Evolutionary conservation across 2,797 vertebrate species (phyloP), one percentile per base, ranked within the genome.

Genomic region (Synanceia verrucosa): DNA sequence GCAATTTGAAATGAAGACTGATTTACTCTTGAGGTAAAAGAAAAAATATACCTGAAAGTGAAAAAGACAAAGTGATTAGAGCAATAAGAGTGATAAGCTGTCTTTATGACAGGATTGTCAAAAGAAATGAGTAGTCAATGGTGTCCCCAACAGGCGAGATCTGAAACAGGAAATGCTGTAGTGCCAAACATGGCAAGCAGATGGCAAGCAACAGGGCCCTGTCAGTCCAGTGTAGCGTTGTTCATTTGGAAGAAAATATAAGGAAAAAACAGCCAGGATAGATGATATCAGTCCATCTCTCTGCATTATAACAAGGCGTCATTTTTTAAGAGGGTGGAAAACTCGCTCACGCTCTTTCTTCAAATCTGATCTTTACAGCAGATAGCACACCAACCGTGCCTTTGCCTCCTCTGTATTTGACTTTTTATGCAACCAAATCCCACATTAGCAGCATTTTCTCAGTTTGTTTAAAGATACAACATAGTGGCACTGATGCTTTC

Each of bases 231-330:
- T 73, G 70, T 71, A 72, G 47, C 67, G 76, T 76, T 70, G 78
- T 81, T 72, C 33, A 44, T 80, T 84, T 85, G 73, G 74, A 82
- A 64, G 77, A 74, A 82, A 78, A 72, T 70, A 52, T 33, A 68
- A 55, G 6, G 18, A 9, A 59, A 67, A 70, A 73, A 10, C 4
- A 18, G 56, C 78, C 70, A 63, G 73, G 76, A 85, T 77, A 72
- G 71, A 81, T 75, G 70, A 83, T 84, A 82, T 85, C 81, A 87
- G 70, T 70, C 90, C 90, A 91, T 93, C 90, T 92, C 88, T 85
- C 85, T 89, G 62, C 71, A 76, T 76, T 73, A 52, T 59, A 85
- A 74, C 79, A 72, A 83, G 81, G 84, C 86, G 71, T 81, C 73
- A 75, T 75, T 85, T 87, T n/a, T 70, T 78, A 74, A 84, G 70